phyloP scores from a whole-genome alignment of 2,113 vertebrate species.

The Collichthys lucidus region DNA sequence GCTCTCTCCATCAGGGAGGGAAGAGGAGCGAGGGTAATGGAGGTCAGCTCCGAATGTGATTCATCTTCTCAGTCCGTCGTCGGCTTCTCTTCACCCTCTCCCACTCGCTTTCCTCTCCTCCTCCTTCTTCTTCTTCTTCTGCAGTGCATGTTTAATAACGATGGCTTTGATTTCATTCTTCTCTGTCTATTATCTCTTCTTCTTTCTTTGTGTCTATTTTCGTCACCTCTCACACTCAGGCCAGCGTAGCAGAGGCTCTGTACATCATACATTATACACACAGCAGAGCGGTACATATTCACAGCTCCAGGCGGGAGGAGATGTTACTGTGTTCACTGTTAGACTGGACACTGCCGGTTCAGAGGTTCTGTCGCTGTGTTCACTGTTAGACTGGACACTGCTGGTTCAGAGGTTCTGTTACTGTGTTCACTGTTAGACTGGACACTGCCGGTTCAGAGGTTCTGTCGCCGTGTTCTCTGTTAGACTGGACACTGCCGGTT shows the following conservation, averaged over 20 bases:
- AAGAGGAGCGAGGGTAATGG: slow-evolving; percentile 57
- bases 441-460: no score
- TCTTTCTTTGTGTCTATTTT: slow-evolving; percentile 29
- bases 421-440: no score
- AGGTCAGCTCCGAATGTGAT: slow-evolving; percentile 44
- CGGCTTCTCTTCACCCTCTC: no score
- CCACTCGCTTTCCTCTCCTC: not conserved
- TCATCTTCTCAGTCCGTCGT: slow-evolving; percentile 27
- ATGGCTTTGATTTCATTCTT: slow-evolving; percentile 3
- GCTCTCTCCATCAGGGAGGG: slow-evolving; percentile 19
- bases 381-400: no score
- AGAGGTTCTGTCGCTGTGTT: no score
- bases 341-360: no score
- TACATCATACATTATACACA: slow-evolving; percentile 61
- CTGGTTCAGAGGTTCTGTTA: no score
- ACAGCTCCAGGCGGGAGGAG: slow-evolving; percentile 4
- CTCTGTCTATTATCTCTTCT: not conserved
- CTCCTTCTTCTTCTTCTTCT: slow-evolving; percentile 16
- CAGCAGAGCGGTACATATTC: slow-evolving; percentile 16
- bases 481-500: no score
- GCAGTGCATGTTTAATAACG: not conserved
- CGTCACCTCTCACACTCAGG: not conserved
- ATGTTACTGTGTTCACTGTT: not conserved
- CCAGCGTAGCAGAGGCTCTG: no score
- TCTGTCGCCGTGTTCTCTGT: no score